Evolutionary conservation across 2,113 vertebrate species (phyloP), one percentile per base, ranked within the genome.

Genomic region (Cyrtonyx montezumae): DNA sequence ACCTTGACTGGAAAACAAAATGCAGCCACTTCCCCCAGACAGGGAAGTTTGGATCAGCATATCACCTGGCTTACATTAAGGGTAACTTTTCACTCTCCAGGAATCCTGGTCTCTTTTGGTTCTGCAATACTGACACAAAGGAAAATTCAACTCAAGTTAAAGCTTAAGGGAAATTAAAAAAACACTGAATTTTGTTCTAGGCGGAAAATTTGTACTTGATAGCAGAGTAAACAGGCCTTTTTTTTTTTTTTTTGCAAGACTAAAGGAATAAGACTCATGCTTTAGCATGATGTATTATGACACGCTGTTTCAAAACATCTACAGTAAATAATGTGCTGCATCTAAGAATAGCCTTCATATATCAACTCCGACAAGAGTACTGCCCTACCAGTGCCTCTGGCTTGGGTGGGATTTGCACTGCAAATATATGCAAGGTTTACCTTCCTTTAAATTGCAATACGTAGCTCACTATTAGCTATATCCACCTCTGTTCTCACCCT

Each of bases 321-420:
- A 89, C 93, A 91, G 94, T 92, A 84, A 92, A 95, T 94, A 87
- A 84, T 34, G 26, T 59, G 49, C 84, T 91, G 28, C 49, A 73
- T 87, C 67, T 77, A 89, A 77, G 67, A 92, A 89, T 30, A 87
- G 67, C 79, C 77, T 82, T 77, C 89, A 79, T 40, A 87, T 78
- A 92, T 93, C 63, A 89, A 42, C 19, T 91, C 51, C 79, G 95
- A 94, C 87, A 94, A 63, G 81, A 49, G 80, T 58, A 79, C 49
- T 87, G 70, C 59, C 46, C 81, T 88, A n/a, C 87, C 22, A 55
- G 30, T 92, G 66, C 65, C 59, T 79, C 63, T 59, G 67, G 59
- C 42, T 86, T 81, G 34, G 48, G 26, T 88, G 75, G 28, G 59
- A 93, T 89, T 91, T 84, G 25, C 19, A 63, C 18, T 84, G 37